These are phyloP conservation scores for Volucella bombylans DNA, from an alignment of 2,888 invertebrate species.

Conservation along the genomic window DNA sequence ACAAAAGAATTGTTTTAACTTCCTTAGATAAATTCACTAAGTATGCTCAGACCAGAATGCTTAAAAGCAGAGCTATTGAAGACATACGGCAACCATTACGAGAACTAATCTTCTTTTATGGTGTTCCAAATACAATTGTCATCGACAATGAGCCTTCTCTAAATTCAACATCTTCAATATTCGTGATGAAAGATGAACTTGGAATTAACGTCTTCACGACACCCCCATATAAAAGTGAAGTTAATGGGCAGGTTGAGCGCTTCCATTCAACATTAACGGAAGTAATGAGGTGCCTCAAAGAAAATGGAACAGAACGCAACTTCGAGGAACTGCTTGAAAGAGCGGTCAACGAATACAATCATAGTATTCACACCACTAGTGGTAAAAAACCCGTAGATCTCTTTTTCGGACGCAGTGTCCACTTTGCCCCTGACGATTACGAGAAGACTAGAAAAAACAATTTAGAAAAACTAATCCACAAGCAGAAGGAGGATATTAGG, in stretches of 20 bases:
- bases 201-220: slow-evolving; percentile 29
- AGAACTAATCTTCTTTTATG: slow-evolving; percentile 24
- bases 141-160: slow-evolving; percentile 50
- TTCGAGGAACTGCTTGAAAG: slow-evolving; percentile 45
- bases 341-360: slow-evolving; percentile 52
- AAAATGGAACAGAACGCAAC: slow-evolving; percentile 2
- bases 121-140: slow-evolving; percentile 28
- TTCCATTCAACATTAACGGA: slow-evolving; percentile 57
- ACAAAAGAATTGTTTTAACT: slow-evolving; percentile 25
- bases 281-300: slow-evolving; percentile 51
- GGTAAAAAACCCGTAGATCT: slow-evolving; percentile 59
- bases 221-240: slow-evolving; percentile 42
- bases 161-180: slow-evolving; percentile 34
- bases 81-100: slow-evolving; percentile 29
- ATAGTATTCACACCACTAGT: slow-evolving; percentile 53
- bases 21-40: slow-evolving; percentile 42
- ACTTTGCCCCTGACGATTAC: too few species aligned
- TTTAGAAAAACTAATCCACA: too few species aligned
- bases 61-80: slow-evolving; percentile 39
- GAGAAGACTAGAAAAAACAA: too few species aligned
- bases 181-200: slow-evolving; percentile 46
- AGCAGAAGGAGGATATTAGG: too few species aligned
- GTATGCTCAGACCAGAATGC: slow-evolving; percentile 25
- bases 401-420: slow-evolving; percentile 37
- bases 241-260: slow-evolving; percentile 60